phyloP scores from a whole-genome alignment of 2,113 vertebrate species.

The Artemisiospiza belli region DNA sequence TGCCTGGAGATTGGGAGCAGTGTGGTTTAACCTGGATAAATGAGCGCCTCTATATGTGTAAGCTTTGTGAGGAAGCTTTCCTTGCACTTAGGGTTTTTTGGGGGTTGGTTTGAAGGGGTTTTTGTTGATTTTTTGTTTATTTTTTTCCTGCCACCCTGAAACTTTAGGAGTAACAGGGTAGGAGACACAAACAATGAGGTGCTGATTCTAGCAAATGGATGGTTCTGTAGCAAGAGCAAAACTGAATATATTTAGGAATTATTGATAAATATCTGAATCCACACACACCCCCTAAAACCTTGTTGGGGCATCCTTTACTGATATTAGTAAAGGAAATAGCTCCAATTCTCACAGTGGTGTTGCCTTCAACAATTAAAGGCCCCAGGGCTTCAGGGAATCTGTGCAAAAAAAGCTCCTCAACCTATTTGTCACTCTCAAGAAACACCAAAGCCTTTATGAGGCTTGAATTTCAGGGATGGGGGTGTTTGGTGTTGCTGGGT shows the following conservation, averaged over 20 bases:
- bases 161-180: not conserved
- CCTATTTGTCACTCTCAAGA: not conserved
- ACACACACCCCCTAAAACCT: not conserved
- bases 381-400: not conserved
- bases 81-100: fast-evolving
- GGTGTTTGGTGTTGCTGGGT: not conserved
- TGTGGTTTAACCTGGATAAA: not conserved
- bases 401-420: not conserved
- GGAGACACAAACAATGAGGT: not conserved
- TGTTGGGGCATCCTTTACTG: not conserved
- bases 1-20: not conserved
- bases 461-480: not conserved
- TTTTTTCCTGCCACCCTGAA: not conserved
- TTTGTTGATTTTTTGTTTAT: too few relatives aligned
- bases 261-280: not conserved
- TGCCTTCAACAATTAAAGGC: not conserved
- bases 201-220: not conserved
- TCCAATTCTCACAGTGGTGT: not conserved
- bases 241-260: not conserved
- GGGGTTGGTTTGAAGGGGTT: not conserved
- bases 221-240: not conserved
- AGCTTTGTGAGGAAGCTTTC: not conserved
- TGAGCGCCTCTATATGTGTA: fast-evolving
- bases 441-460: not conserved
- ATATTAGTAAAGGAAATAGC: not conserved